These are phyloP conservation scores for Drosophila nigromelanica DNA, from an alignment of 1,140 invertebrate genomes.

Conservation along the genomic window DNA sequence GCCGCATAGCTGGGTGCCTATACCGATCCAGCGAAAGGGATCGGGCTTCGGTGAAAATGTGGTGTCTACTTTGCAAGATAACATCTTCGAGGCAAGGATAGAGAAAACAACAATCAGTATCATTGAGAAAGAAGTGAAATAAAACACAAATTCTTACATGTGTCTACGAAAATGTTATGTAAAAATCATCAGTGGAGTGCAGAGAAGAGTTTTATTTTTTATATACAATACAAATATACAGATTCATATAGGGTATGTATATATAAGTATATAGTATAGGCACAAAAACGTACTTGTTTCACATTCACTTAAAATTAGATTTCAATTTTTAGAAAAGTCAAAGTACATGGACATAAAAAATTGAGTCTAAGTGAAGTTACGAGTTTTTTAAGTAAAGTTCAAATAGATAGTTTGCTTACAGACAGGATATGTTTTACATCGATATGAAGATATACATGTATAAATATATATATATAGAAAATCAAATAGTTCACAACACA, in stretches of 20 bases:
- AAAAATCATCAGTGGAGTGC: conserved; percentile 73
- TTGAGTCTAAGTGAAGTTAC: conserved; percentile 11
- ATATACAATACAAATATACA: conserved; percentile 36
- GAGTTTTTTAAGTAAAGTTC: neutral
- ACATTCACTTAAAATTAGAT: conserved; percentile 35
- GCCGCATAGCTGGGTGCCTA: conserved; percentile 29
- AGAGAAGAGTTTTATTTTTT: conserved; percentile 70
- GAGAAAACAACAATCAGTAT: conserved; percentile 2
- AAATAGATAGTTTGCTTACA: conserved; percentile 13
- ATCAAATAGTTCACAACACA: conserved; percentile 45
- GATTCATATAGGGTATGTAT: conserved; percentile 20
- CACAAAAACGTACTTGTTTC: conserved; percentile 41
- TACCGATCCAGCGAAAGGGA: conserved; percentile 70
- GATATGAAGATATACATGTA: conserved; percentile 8
- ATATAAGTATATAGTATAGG: conserved; percentile 8
- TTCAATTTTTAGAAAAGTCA: conserved; percentile 2
- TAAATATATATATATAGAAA: conserved; percentile 25
- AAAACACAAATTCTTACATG: conserved; percentile 45
- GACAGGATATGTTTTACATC: conserved; percentile 42
- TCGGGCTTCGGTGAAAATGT: conserved; percentile 59
- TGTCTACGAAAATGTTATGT: conserved; percentile 38
- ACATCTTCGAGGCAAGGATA: conserved; percentile 24
- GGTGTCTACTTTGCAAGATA: conserved; percentile 50
- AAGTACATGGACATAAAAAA: conserved; percentile 25
- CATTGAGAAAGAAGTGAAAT: conserved; percentile 30